Conservation (phyloP, 92 coral and sea anemone species). For the Porites lobata region DNA sequence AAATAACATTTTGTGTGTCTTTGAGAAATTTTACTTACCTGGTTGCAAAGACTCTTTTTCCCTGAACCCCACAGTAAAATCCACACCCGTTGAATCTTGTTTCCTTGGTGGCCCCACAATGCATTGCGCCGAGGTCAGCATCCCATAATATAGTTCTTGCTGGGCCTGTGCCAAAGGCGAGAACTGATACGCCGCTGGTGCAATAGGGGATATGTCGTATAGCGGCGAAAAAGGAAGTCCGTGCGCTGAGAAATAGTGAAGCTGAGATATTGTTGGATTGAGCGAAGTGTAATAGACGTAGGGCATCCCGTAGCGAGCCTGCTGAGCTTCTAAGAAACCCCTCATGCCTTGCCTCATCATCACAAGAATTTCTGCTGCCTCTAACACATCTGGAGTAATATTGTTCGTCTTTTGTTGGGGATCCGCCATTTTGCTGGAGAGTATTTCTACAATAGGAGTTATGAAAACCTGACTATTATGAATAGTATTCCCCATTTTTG, state of each 20-base stretch:
- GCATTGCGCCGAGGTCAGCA: constrained; percentile 38
- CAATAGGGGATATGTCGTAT: constrained; percentile 34
- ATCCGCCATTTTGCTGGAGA: constrained; percentile 4
- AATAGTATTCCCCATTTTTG: too few species aligned
- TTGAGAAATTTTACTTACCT: neutral
- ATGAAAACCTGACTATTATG: too few species aligned
- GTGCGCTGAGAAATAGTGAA: constrained; percentile 31
- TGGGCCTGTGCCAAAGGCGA: constrained; percentile 34
- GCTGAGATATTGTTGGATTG: constrained; percentile 22
- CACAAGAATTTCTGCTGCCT: constrained; percentile 38
- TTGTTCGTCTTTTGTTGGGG: neutral
- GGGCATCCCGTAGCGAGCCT: constrained; percentile 17
- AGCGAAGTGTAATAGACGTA: constrained; percentile 32
- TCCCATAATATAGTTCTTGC: constrained; percentile 45
- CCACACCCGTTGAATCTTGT: neutral
- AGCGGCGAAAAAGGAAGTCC: constrained; percentile 17
- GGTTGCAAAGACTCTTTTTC: constrained; percentile 25
- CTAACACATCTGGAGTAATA: constrained; percentile 47
- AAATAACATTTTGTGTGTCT: too few species aligned
- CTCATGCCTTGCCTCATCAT: constrained; percentile 42
- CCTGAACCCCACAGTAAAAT: neutral
- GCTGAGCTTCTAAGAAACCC: constrained; percentile 24
- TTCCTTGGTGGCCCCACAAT: constrained; percentile 46
- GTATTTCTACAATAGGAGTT: neutral
- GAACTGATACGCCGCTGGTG: constrained; percentile 35